Evolutionary conservation across 2,113 vertebrate genomes (phyloP).

Genomic region (Chinchilla lanigera): DNA sequence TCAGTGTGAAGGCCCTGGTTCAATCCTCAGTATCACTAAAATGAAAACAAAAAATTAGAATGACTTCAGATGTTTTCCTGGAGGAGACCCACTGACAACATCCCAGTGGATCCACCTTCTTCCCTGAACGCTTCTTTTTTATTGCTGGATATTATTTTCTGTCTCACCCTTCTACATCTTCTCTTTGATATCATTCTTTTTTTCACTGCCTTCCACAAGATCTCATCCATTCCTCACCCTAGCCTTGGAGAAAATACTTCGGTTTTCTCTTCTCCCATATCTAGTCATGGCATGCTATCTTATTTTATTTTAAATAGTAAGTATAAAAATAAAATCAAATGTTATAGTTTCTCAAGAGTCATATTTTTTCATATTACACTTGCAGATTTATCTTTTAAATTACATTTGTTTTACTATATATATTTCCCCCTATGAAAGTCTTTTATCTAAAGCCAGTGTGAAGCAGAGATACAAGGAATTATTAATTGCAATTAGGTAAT

Average conservation of each 20-base stretch:
- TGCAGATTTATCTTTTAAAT: constrained; percentile 15
- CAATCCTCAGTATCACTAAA: background rate
- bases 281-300: background rate
- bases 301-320: background rate
- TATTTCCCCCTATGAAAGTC: background rate
- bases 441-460: constrained; percentile 1
- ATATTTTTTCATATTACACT: background rate
- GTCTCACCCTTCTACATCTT: background rate
- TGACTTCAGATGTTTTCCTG: constrained; percentile 3
- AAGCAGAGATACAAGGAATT: constrained; percentile 17
- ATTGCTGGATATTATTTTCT: background rate
- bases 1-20: background rate
- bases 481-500: constrained; percentile 38
- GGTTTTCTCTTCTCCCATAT: background rate
- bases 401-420: background rate
- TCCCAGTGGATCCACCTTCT: background rate
- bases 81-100: background rate
- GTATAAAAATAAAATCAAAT: constrained; percentile 33
- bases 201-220: background rate
- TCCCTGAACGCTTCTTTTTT: background rate
- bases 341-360: constrained; percentile 17
- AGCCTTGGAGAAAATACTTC: background rate
- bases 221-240: background rate
- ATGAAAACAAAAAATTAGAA: background rate
- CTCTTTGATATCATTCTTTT: background rate